Conservation (phyloP, 1,140 invertebrate genomes). For the Delia radicum region DNA sequence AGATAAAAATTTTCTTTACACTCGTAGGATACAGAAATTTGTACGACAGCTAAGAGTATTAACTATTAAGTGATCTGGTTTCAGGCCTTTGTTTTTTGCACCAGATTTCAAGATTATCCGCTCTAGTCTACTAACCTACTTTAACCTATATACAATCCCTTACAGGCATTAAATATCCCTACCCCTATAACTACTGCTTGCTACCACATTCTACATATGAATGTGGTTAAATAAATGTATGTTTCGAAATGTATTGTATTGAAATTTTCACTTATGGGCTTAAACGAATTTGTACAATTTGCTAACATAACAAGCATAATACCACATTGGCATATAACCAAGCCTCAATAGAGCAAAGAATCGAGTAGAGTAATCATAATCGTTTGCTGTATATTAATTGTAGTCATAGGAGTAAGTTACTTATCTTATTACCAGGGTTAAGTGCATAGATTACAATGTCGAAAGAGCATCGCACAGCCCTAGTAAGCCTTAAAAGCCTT, state of each 20-base stretch:
- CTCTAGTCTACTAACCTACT: constrained; percentile 18
- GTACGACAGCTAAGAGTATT: background rate
- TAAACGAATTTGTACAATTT: constrained; percentile 19
- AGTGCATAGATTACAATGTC: constrained; percentile 22
- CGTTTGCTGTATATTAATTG: background rate
- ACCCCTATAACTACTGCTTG: background rate
- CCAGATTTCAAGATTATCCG: constrained; percentile 15
- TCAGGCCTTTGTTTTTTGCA: constrained; percentile 15
- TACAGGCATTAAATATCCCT: constrained; percentile 5
- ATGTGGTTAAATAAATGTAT: background rate
- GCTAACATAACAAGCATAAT: constrained; percentile 26
- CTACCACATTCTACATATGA: background rate
- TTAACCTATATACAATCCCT: constrained; percentile 14
- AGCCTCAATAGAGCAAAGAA: too few species aligned
- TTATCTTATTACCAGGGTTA: constrained; percentile 30
- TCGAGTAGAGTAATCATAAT: background rate
- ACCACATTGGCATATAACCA: too few species aligned
- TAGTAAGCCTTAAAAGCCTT: constrained; percentile 1
- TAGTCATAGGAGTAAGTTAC: constrained; percentile 25
- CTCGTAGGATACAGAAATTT: background rate
- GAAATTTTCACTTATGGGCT: background rate
- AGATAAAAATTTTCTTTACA: background rate
- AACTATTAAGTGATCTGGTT: constrained; percentile 15
- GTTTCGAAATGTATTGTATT: background rate
- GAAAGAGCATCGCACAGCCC: background rate